Conservation (phyloP, 2,797 vertebrate species). For the Semotilus atromaculatus region DNA sequence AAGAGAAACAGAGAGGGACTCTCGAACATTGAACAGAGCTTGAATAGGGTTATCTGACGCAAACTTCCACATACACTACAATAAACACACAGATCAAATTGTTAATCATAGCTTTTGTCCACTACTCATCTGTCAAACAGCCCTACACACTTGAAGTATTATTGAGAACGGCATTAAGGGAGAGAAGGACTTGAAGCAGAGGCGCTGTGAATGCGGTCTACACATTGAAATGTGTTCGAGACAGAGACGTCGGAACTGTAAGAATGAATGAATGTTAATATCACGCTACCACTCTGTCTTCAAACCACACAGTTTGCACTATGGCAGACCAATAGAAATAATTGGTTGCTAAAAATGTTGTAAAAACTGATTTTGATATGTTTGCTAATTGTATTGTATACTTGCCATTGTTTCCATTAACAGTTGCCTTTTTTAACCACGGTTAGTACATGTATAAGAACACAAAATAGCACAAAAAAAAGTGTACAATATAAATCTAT, state of each 20-base stretch:
- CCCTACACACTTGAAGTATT: conserved; percentile 90
- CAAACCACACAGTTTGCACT: conserved; percentile 91
- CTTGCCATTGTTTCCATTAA: conserved; percentile 92
- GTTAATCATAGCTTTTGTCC: conserved; percentile 69
- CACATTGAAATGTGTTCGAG: conserved; percentile 75
- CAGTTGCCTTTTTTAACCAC: conserved; percentile 89
- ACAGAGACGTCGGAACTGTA: conserved; percentile 69
- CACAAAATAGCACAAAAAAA: conserved; percentile 71
- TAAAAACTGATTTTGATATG: conserved; percentile 93
- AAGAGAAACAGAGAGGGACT: conserved; percentile 74
- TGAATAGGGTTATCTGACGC: conserved; percentile 55
- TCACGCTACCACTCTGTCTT: conserved; percentile 80
- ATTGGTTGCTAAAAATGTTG: conserved; percentile 91
- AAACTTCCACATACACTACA: conserved; percentile 60
- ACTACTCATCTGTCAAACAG: conserved; percentile 75
- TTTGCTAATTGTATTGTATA: conserved; percentile 94
- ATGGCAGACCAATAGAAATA: conserved; percentile 88
- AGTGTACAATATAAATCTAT: conserved; percentile 83
- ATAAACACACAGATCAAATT: conserved; percentile 56
- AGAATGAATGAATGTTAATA: conserved; percentile 75
- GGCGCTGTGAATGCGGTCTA: conserved; percentile 79
- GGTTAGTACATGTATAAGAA: conserved; percentile 88
- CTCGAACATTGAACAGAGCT: conserved; percentile 56
- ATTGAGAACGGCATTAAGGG: conserved; percentile 80
- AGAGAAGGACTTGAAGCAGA: conserved; percentile 85